Percentiles rank a stretch among this genome's conserved stretches.
Conservation (phyloP, 2,888 invertebrate genomes). For the Xylophagus ater region DNA sequence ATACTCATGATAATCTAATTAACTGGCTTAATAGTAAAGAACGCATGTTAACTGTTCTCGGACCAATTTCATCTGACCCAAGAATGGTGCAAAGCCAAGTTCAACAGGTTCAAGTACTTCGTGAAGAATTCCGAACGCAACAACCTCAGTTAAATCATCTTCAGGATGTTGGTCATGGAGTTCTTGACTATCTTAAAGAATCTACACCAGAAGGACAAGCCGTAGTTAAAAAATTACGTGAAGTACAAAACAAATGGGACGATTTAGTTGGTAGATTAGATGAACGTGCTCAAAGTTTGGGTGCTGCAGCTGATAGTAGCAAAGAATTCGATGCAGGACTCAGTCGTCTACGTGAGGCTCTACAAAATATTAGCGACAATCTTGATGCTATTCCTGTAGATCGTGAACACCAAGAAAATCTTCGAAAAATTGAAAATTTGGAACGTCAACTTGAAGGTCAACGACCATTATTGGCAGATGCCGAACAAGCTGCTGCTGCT, state of each 20-base stretch:
- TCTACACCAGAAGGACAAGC: conserved; percentile 50
- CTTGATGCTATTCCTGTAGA: conserved; percentile 71
- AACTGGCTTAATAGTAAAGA: conserved; percentile 89
- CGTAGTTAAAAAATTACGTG: conserved; percentile 59
- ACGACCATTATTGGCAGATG: conserved; percentile 74
- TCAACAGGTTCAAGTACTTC: conserved; percentile 85
- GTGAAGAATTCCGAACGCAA: conserved; percentile 90
- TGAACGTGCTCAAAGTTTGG: conserved; percentile 77
- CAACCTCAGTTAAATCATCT: conserved; percentile 81
- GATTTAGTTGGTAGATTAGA: conserved; percentile 69
- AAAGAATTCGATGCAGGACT: conserved; percentile 86
- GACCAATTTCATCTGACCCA: conserved; percentile 92
- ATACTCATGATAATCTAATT: conserved; percentile 71
- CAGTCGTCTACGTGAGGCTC: conserved; percentile 70
- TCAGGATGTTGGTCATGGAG: conserved; percentile 66
- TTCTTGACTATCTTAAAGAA: conserved; percentile 50
- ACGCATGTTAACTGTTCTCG: conserved; percentile 88
- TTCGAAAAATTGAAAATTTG: conserved; percentile 75
- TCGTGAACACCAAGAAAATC: conserved; percentile 75
- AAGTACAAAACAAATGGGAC: conserved; percentile 67
- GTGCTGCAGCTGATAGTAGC: conserved; percentile 85
- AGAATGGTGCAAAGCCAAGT: conserved; percentile 93
- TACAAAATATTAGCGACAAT: conserved; percentile 77
- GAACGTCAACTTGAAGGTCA: conserved; percentile 84
- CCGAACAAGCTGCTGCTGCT: conserved; percentile 81